Percentiles rank a stretch among this genome's conserved stretches.
These are phyloP conservation scores for Kuschelorhynchus macadamiae DNA, from an alignment of 2,888 invertebrate genomes.

Conservation along the genomic window DNA sequence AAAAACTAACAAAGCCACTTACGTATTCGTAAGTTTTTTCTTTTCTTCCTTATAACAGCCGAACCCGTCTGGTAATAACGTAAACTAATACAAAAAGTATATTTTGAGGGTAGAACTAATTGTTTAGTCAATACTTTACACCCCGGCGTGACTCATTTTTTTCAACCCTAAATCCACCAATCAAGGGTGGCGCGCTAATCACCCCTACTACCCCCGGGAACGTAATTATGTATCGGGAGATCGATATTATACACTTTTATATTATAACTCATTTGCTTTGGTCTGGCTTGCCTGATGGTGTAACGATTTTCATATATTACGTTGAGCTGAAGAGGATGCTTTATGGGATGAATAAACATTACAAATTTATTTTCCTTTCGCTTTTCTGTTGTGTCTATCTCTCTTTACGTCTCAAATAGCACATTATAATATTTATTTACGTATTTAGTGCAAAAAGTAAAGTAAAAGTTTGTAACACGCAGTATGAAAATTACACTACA, in stretches of 20 bases:
- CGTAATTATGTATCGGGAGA: conserved; percentile 70
- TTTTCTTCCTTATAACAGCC: conserved; percentile 16
- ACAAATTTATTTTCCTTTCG: too few species aligned
- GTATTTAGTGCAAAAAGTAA: too few species aligned
- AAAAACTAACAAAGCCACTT: conserved; percentile 30
- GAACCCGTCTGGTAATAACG: conserved; percentile 20
- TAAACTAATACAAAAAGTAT: conserved; percentile 62
- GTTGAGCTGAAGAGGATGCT: background rate
- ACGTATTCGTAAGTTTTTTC: conserved; percentile 13
- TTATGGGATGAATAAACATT: too few species aligned
- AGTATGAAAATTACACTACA: too few species aligned
- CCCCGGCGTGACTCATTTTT: conserved; percentile 71
- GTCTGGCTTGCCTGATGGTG: conserved; percentile 19
- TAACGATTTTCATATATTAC: conserved; percentile 26
- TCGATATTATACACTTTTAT: conserved; percentile 63
- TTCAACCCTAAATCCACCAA: conserved; percentile 69
- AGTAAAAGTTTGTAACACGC: too few species aligned
- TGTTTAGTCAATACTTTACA: conserved; percentile 72
- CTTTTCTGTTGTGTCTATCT: too few species aligned
- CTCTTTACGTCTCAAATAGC: too few species aligned
- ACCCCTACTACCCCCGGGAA: conserved; percentile 66
- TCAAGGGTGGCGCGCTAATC: conserved; percentile 68
- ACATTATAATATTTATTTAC: too few species aligned
- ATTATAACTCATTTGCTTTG: conserved; percentile 40
- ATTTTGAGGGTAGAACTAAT: conserved; percentile 69